These are phyloP conservation scores for Nephrocerus scutellatus DNA, from an alignment of 2,888 invertebrate species.

Conservation along the genomic window DNA sequence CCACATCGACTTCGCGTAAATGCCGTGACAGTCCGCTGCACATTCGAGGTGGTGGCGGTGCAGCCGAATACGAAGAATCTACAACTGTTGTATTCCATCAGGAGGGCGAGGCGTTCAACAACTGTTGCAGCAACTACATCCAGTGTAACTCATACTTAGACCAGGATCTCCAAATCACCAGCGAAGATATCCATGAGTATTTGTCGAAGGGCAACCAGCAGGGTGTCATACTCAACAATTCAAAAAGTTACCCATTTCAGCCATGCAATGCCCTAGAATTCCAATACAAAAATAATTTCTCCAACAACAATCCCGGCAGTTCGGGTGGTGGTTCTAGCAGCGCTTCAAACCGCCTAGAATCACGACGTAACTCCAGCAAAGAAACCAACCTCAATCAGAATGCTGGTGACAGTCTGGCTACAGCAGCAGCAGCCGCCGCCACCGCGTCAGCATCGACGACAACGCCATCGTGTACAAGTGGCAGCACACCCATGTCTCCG, in stretches of 20 bases:
- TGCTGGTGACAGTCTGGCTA: constrained; percentile 18
- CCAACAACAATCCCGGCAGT: constrained; percentile 29
- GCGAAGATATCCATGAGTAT: constrained; percentile 46
- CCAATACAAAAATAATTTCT: constrained; percentile 47
- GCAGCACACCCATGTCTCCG: constrained; percentile 34
- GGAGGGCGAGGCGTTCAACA: constrained; percentile 46
- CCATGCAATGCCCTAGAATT: constrained; percentile 45
- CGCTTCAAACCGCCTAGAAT: constrained; percentile 1
- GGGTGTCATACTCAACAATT: constrained; percentile 43
- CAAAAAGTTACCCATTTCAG: constrained; percentile 45
- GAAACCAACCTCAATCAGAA: constrained; percentile 47
- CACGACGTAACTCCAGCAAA: constrained; percentile 37
- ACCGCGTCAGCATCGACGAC: constrained; percentile 17
- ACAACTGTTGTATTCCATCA: constrained; percentile 47
- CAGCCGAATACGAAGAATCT: constrained; percentile 26
- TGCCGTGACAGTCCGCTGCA: constrained; percentile 40
- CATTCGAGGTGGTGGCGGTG: constrained; percentile 30
- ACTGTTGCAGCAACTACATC: constrained; percentile 47
- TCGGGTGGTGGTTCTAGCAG: too few relatives aligned
- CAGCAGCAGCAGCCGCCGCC: constrained; percentile 13
- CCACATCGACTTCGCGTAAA: constrained; percentile 22
- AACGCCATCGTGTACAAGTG: constrained; percentile 18
- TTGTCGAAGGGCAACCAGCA: constrained; percentile 41
- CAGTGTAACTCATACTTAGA: constrained; percentile 47
- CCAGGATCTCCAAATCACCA: constrained; percentile 47